phyloP scores from a whole-genome alignment of 2,888 invertebrate genomes.

The Pharmacophagus antenor region DNA sequence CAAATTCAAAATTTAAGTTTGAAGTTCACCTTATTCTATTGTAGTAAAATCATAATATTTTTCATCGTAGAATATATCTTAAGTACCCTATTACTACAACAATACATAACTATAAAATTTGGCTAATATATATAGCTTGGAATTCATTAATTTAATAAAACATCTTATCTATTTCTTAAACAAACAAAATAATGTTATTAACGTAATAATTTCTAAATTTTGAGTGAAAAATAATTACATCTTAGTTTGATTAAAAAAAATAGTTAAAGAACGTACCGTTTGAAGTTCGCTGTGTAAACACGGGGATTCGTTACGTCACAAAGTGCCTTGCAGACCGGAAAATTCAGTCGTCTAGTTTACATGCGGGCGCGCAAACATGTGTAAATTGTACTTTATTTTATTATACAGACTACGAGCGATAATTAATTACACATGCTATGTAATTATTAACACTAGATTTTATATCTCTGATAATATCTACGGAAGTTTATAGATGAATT shows the following conservation, averaged over 20 bases:
- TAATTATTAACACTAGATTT: background rate
- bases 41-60: too few species aligned
- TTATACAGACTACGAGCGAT: conserved; percentile 32
- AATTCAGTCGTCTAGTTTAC: conserved; percentile 67
- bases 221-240: background rate
- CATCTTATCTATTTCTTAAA: background rate
- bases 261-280: conserved; percentile 57
- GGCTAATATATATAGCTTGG: too few species aligned
- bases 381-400: conserved; percentile 34
- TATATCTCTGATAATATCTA: too few species aligned
- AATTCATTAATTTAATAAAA: background rate
- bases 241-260: conserved; percentile 35
- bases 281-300: conserved; percentile 47
- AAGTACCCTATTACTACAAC: too few species aligned
- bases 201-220: too few species aligned
- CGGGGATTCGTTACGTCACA: conserved; percentile 47
- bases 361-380: conserved; percentile 68
- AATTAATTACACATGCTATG: conserved; percentile 3
- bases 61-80: too few species aligned
- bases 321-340: conserved; percentile 70
- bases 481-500: too few species aligned
- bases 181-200: background rate
- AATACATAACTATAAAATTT: too few species aligned
- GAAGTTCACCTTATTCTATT: too few species aligned
- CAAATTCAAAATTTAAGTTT: too few species aligned